Evolutionary conservation across 2,888 invertebrate genomes (phyloP).

Genomic region (Cheilosia variabilis): DNA sequence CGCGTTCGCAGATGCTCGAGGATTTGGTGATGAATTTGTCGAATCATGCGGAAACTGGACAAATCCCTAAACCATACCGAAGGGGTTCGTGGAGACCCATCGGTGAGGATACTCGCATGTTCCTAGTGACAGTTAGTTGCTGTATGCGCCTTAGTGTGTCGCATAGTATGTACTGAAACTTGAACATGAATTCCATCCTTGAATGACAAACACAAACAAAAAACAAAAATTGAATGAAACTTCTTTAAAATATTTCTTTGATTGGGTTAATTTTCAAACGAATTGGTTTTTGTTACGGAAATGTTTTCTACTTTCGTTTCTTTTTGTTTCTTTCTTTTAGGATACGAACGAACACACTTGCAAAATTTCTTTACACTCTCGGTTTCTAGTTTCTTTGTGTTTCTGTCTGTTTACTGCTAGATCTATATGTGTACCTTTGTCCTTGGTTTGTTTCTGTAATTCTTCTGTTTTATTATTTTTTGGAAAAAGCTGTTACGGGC

Average conservation of each 20-base stretch:
- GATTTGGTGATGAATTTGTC: conserved; percentile 96
- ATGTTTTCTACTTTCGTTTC: conserved; percentile 14
- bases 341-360: conserved; percentile 33
- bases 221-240: conserved; percentile 47
- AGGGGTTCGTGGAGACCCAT: conserved; percentile 97
- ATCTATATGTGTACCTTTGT: background rate
- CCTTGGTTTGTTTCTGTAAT: background rate
- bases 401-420: conserved; percentile 8
- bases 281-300: conserved; percentile 10
- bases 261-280: conserved; percentile 23
- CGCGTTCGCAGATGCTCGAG: conserved; percentile 96
- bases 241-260: conserved; percentile 24
- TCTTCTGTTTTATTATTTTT: background rate
- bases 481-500: background rate
- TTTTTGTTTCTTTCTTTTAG: conserved; percentile 38
- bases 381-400: conserved; percentile 10
- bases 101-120: conserved; percentile 84
- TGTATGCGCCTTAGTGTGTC: conserved; percentile 83
- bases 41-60: conserved; percentile 97
- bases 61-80: conserved; percentile 97
- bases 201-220: conserved; percentile 24
- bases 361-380: conserved; percentile 13
- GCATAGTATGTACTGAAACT: conserved; percentile 83
- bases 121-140: conserved; percentile 79
- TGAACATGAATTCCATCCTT: conserved; percentile 65